These are phyloP conservation scores for Rutilus rutilus DNA, from an alignment of 2,113 vertebrate genomes.

Conservation along the genomic window DNA sequence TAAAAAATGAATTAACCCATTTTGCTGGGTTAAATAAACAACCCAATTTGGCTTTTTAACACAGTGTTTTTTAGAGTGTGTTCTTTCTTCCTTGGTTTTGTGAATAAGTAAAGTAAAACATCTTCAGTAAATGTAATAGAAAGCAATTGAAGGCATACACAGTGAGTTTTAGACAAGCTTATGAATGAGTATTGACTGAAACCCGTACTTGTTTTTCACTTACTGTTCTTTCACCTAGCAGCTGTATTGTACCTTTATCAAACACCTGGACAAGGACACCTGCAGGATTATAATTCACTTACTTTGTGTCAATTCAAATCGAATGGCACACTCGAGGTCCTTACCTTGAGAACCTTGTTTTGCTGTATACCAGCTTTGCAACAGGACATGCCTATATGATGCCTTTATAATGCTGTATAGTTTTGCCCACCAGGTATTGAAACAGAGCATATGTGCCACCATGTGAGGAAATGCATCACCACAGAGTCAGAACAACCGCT, in stretches of 20 bases:
- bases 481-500: neutral
- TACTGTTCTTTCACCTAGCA: neutral
- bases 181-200: neutral
- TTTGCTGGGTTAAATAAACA: too few relatives aligned
- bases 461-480: constrained; percentile 1
- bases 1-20: too few relatives aligned
- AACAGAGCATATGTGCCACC: neutral
- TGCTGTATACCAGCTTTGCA: too few relatives aligned
- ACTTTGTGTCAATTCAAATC: neutral
- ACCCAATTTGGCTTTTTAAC: too few relatives aligned
- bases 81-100: neutral
- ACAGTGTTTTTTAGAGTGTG: too few relatives aligned
- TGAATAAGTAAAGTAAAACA: neutral
- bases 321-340: too few relatives aligned
- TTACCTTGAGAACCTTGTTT: too few relatives aligned
- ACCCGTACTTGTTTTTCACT: neutral
- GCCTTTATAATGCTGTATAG: neutral
- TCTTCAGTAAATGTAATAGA: neutral
- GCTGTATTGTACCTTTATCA: neutral
- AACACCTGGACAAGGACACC: neutral
- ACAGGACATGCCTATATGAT: too few relatives aligned
- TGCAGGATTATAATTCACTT: neutral
- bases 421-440: neutral
- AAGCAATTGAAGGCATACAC: neutral
- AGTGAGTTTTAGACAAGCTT: neutral